Evolutionary conservation across 2,797 vertebrate species (phyloP).

Genomic region (Limnodromus scolopaceus): DNA sequence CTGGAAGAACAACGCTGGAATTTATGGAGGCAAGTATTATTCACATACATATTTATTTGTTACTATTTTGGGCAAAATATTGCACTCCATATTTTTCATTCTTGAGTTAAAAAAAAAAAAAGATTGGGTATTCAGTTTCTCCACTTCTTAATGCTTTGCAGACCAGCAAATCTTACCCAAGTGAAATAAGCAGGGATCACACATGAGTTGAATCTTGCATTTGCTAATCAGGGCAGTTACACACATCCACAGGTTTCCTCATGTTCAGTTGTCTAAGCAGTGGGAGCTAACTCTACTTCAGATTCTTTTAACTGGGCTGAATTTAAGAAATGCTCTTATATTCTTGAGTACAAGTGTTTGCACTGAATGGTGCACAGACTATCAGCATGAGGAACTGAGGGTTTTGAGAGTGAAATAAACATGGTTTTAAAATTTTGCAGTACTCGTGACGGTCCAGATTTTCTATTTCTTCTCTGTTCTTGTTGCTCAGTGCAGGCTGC

Average conservation of each 20-base stretch:
- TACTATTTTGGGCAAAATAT: conserved; percentile 6
- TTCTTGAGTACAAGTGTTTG: neutral
- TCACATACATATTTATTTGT: neutral
- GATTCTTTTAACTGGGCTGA: neutral
- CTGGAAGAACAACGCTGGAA: conserved; percentile 88
- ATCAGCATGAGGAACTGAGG: neutral
- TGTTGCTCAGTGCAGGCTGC: neutral
- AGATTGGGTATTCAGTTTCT: neutral
- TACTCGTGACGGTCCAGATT: neutral
- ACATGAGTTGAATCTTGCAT: neutral
- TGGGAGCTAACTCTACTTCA: neutral
- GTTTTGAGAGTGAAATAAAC: neutral
- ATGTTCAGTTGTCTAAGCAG: neutral
- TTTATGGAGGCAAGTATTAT: conserved; percentile 84
- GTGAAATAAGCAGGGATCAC: neutral
- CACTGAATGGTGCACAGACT: neutral
- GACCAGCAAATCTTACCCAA: neutral
- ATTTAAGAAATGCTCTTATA: neutral
- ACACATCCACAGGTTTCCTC: neutral
- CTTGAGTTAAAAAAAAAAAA: neutral
- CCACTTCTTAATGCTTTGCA: neutral
- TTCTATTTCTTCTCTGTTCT: neutral
- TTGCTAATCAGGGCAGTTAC: neutral
- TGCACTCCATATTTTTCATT: neutral
- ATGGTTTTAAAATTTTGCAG: neutral